Evolutionary conservation across 2,113 vertebrate species (phyloP).

Genomic region (Cricetomys ansorgei): DNA sequence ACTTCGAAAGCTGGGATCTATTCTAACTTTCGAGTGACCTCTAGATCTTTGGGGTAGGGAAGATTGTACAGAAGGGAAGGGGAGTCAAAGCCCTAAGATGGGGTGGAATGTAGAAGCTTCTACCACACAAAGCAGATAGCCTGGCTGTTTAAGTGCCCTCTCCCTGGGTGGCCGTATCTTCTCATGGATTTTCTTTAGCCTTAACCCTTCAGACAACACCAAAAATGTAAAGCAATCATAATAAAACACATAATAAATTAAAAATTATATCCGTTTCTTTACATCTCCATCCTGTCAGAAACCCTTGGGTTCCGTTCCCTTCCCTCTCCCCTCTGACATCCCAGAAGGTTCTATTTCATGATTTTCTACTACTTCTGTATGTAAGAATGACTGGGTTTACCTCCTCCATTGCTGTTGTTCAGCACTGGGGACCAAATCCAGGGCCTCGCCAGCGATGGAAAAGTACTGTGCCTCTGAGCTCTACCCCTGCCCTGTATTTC

Average conservation of each 20-base stretch:
- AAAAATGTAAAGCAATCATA: neutral
- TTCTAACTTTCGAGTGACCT: constrained; percentile 50
- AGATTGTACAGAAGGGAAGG: neutral
- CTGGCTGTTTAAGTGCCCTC: neutral
- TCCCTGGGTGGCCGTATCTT: neutral
- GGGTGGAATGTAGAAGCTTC: neutral
- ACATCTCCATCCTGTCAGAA: neutral
- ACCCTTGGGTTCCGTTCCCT: neutral
- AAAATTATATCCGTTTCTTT: neutral
- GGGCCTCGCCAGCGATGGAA: too few relatives aligned
- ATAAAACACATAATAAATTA: neutral
- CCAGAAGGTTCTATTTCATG: neutral
- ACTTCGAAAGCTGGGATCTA: neutral
- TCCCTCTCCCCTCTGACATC: neutral
- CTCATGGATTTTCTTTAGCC: neutral
- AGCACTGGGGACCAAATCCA: neutral
- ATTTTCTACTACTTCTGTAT: neutral
- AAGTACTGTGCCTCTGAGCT: neutral
- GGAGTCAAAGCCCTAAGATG: neutral
- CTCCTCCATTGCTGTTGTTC: neutral
- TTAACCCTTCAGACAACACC: neutral
- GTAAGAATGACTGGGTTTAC: neutral
- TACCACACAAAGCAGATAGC: neutral
- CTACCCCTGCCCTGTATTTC: neutral
- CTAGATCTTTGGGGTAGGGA: neutral